These are phyloP conservation scores for Lucilia sericata DNA, from an alignment of 1,140 invertebrate species.

Conservation along the genomic window DNA sequence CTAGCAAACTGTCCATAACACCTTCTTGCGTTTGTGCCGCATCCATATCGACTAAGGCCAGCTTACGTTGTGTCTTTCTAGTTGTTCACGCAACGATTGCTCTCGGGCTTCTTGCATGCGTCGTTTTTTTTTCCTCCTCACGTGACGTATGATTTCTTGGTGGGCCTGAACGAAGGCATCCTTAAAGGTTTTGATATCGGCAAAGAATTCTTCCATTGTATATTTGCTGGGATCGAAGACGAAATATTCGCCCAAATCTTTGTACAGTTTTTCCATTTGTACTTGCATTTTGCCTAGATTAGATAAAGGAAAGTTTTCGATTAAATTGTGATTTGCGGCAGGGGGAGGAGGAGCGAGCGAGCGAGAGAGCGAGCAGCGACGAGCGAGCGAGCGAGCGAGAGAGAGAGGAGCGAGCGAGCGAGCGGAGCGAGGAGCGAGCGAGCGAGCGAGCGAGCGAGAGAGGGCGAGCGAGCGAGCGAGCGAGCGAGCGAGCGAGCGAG, in stretches of 20 bases:
- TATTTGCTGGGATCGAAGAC: constrained; percentile 95
- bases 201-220: constrained; percentile 95
- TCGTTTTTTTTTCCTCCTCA: constrained; percentile 88
- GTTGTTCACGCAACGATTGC: constrained; percentile 85
- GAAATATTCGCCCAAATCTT: constrained; percentile 89
- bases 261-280: constrained; percentile 91
- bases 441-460: no score
- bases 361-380: no score
- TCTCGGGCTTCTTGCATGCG: constrained; percentile 87
- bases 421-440: no score
- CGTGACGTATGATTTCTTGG: constrained; percentile 84
- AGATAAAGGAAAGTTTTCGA: not conserved
- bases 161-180: constrained; percentile 89
- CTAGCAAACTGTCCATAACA: constrained; percentile 95
- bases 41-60: constrained; percentile 91
- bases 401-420: no score
- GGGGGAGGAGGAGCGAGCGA: no score
- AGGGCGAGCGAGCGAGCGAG: no score
- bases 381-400: no score
- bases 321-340: not conserved
- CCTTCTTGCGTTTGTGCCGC: constrained; percentile 89
- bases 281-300: constrained; percentile 83
- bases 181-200: constrained; percentile 95
- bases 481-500: no score
- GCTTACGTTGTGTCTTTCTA: constrained; percentile 83